Conservation (phyloP, 1,140 invertebrate genomes). For the Nasonia vitripennis region DNA sequence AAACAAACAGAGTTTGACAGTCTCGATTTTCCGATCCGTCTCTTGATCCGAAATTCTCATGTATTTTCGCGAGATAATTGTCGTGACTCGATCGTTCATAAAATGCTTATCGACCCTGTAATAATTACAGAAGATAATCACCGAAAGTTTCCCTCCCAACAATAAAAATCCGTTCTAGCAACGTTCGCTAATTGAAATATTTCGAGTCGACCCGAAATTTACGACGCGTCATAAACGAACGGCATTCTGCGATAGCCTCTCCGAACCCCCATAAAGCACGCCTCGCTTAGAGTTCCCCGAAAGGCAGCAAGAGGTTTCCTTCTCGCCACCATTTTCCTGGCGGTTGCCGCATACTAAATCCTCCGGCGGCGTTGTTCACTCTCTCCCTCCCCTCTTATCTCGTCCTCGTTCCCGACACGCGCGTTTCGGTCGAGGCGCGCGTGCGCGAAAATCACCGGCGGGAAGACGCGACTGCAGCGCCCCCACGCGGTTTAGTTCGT, state of each 20-base stretch:
- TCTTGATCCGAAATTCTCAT: background rate
- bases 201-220: background rate
- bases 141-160: background rate
- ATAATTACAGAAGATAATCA: background rate
- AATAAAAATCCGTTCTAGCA: background rate
- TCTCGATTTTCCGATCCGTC: background rate
- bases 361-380: conserved; percentile 46
- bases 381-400: conserved; percentile 36
- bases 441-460: background rate
- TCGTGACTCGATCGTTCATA: background rate
- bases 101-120: background rate
- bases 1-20: background rate
- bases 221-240: background rate
- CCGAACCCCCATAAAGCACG: background rate
- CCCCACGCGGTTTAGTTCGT: conserved; percentile 51
- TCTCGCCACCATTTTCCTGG: conserved; percentile 46
- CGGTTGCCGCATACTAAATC: conserved; percentile 8
- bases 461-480: conserved; percentile 21
- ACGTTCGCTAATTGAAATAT: too few relatives aligned
- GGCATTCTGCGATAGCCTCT: background rate
- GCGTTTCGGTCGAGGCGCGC: background rate
- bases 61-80: background rate
- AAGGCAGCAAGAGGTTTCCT: conserved; percentile 8
- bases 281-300: background rate
- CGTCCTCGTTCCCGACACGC: background rate